phyloP scores from a whole-genome alignment of 1,140 invertebrate species.

The Thalassaphorura encarpata region DNA sequence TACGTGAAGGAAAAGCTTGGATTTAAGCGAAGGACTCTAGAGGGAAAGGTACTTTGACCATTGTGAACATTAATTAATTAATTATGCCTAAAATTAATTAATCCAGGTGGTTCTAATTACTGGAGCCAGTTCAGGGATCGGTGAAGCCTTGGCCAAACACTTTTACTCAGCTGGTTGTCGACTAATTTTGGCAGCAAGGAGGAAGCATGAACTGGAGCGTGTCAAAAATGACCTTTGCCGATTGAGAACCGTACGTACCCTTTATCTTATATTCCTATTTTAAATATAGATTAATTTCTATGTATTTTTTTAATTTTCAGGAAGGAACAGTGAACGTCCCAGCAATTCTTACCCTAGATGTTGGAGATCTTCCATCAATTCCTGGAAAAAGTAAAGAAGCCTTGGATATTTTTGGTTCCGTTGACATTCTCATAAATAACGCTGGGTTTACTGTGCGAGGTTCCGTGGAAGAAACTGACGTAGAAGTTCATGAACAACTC shows the following conservation, averaged over 20 bases:
- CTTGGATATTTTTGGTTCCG: conserved; percentile 53
- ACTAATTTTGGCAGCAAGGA: conserved; percentile 70
- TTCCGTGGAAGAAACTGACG: conserved; percentile 57
- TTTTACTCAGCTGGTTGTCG: conserved; percentile 75
- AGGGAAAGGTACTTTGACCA: conserved; percentile 41
- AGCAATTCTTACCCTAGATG: conserved; percentile 62
- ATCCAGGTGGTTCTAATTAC: conserved; percentile 81
- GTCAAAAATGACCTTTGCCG: conserved; percentile 58
- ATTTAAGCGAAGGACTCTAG: conserved; percentile 33
- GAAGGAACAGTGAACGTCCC: conserved; percentile 54
- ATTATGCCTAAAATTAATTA: too few species aligned
- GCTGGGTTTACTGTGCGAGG: conserved; percentile 78
- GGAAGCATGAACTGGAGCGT: conserved; percentile 63
- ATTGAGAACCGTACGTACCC: conserved; percentile 12
- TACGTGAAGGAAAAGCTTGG: conserved; percentile 18
- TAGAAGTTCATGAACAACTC: conserved; percentile 75
- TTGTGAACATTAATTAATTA: too few species aligned
- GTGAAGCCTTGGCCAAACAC: conserved; percentile 75
- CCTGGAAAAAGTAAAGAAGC: conserved; percentile 52
- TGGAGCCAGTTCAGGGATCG: conserved; percentile 86
- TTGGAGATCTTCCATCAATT: conserved; percentile 57
- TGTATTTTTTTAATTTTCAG: background rate
- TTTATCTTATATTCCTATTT: background rate
- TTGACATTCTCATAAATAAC: conserved; percentile 90
- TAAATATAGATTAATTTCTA: background rate